phyloP scores from a whole-genome alignment of 1,140 invertebrate genomes.

The Notospermus geniculatus region DNA sequence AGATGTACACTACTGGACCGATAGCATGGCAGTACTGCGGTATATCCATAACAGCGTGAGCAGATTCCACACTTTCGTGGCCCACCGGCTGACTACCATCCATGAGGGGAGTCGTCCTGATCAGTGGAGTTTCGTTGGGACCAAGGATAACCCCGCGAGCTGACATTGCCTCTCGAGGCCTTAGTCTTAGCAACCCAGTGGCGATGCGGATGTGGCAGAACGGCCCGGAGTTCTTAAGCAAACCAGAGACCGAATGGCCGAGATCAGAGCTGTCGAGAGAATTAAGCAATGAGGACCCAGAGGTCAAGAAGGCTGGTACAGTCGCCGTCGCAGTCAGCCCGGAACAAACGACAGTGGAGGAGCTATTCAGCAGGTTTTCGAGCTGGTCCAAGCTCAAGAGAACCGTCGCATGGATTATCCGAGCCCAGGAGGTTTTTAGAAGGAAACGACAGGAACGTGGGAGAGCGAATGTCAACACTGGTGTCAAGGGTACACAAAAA shows the following conservation, averaged over 20 bases:
- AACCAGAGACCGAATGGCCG: conserved; percentile 8
- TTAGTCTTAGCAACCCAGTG: not conserved
- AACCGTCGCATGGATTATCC: not conserved
- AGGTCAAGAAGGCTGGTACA: not conserved
- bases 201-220: not conserved
- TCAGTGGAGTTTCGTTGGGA: conserved; percentile 4
- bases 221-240: conserved; percentile 1
- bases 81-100: conserved; percentile 9
- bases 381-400: not conserved
- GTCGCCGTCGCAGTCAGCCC: not conserved
- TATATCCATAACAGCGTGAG: conserved; percentile 13
- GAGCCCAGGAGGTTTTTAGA: not conserved
- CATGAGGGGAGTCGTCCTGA: not conserved
- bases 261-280: not conserved
- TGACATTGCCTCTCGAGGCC: not conserved
- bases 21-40: conserved; percentile 11
- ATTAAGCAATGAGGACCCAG: not conserved
- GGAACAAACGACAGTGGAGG: not conserved
- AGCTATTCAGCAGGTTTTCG: not conserved
- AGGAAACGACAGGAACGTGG: not conserved
- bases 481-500: not conserved
- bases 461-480: not conserved
- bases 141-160: conserved; percentile 1
- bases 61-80: conserved; percentile 6
- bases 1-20: conserved; percentile 13